Evolutionary conservation across 2,797 vertebrate species (phyloP), one percentile per base, ranked within the genome.

Genomic region (Parotocinclus haroldoi): DNA sequence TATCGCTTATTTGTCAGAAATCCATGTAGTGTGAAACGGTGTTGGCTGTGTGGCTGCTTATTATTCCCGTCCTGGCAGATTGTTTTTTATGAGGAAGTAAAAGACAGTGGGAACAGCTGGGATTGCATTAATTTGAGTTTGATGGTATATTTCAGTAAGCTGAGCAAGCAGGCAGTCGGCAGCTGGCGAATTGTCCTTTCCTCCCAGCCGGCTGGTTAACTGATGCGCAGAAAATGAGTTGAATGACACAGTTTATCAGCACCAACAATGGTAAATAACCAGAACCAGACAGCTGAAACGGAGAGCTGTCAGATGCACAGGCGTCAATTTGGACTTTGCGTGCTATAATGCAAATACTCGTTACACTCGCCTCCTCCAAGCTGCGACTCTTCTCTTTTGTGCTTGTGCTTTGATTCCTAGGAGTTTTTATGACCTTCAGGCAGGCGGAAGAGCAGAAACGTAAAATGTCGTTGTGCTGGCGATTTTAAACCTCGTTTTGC

Each of bases 221-320:
- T 63, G 61, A 58, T 50, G 58, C 63, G 14, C 65, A 37, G 17
- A 52, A 63, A 67, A 68, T 8, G 16, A 71, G 18, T 45, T n/a
- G 56, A 36, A 36, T 54, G 62, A 59, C 55, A 48, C 44, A 46
- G 56, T 65, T 65, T 40, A 65, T 59, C 62, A 54, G 56, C 62
- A 1, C 27, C 17, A 40, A 36, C 40, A 40, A 17, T 12, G 18
- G 12, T 64, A 46, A 71, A 70, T 58, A 38, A 59, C 53, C 10
- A 7, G 44, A 17, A 27, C 62, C 0, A 48, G 62, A 60, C 69
- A 59, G 68, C 55, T 12, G 48, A 64, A 46, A 38, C 10, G 4
- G 16, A 14, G 14, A 10, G 39, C 60, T 52, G 45, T 44, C 60
- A 63, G 37, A 50, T 36, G 37, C 36, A 3, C 14, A 57, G 55